These are phyloP conservation scores for Lota lota DNA, from an alignment of 2,113 vertebrate genomes.

Conservation along the genomic window DNA sequence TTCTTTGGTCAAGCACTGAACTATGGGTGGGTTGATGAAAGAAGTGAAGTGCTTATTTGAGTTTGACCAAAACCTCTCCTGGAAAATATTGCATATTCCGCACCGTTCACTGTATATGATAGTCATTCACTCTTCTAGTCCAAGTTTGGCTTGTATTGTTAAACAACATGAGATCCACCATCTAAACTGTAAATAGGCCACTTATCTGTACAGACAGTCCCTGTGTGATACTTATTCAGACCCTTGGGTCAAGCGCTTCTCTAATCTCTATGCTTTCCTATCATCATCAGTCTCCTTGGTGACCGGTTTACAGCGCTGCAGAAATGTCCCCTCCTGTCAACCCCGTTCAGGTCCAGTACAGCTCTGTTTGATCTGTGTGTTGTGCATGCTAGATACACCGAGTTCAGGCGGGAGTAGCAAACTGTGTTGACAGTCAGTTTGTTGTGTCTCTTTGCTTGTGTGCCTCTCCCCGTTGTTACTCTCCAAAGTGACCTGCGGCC, in stretches of 20 bases:
- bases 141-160: constrained; percentile 13
- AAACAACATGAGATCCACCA: constrained; percentile 17
- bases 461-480: constrained; percentile 37
- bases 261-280: constrained; percentile 23
- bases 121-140: constrained; percentile 40
- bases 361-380: no score
- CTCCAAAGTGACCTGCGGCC: neutral
- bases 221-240: constrained; percentile 7
- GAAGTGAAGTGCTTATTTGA: constrained; percentile 38
- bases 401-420: no score
- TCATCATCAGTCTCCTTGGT: no score
- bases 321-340: no score
- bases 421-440: neutral
- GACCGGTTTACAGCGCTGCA: no score
- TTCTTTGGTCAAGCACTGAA: constrained; percentile 10
- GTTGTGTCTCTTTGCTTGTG: constrained; percentile 28
- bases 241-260: neutral
- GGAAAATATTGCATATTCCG: constrained; percentile 45
- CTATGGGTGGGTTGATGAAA: constrained; percentile 32
- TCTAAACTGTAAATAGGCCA: constrained; percentile 54
- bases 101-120: constrained; percentile 56
- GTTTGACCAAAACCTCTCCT: constrained; percentile 22
- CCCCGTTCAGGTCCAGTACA: no score
- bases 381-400: no score
- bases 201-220: neutral